Evolutionary conservation across 2,888 invertebrate species (phyloP).

Genomic region (Zelleria hepariella): DNA sequence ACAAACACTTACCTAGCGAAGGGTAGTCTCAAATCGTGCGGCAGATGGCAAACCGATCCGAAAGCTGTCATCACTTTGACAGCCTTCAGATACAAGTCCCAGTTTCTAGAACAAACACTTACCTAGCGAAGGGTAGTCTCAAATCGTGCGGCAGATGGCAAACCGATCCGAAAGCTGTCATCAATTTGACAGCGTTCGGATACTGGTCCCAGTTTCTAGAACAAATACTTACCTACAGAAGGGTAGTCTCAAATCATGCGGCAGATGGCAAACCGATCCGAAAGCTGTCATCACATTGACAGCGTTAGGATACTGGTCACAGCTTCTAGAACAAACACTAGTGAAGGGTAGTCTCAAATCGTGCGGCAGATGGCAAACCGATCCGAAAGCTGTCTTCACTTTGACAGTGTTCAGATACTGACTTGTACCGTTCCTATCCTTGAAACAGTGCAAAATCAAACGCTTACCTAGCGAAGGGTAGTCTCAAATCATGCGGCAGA

Average conservation of each 20-base stretch:
- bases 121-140: too few relatives aligned
- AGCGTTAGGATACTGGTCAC: slow-evolving; percentile 61
- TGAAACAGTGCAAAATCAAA: background rate
- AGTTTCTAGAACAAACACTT: too few relatives aligned
- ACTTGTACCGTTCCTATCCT: background rate
- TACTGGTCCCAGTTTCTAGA: slow-evolving; percentile 71
- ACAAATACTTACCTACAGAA: too few relatives aligned
- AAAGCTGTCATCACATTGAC: slow-evolving; percentile 90
- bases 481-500: slow-evolving; percentile 86
- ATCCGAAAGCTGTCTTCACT: slow-evolving; percentile 90
- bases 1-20: slow-evolving; percentile 65
- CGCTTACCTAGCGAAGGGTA: slow-evolving; percentile 63
- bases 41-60: slow-evolving; percentile 87
- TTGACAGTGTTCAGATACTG: slow-evolving; percentile 76
- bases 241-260: slow-evolving; percentile 85
- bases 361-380: slow-evolving; percentile 86
- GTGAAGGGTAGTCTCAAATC: slow-evolving; percentile 79
- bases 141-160: slow-evolving; percentile 90
- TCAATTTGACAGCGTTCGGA: slow-evolving; percentile 80
- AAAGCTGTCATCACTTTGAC: slow-evolving; percentile 90
- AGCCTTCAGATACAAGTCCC: slow-evolving; percentile 72
- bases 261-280: slow-evolving; percentile 87
- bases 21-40: slow-evolving; percentile 82
- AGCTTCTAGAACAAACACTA: slow-evolving; percentile 19
- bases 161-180: slow-evolving; percentile 89